Evolutionary conservation across 1,140 invertebrate species (phyloP), one percentile per base, ranked within the genome.

Genomic region (Patella vulgata): DNA sequence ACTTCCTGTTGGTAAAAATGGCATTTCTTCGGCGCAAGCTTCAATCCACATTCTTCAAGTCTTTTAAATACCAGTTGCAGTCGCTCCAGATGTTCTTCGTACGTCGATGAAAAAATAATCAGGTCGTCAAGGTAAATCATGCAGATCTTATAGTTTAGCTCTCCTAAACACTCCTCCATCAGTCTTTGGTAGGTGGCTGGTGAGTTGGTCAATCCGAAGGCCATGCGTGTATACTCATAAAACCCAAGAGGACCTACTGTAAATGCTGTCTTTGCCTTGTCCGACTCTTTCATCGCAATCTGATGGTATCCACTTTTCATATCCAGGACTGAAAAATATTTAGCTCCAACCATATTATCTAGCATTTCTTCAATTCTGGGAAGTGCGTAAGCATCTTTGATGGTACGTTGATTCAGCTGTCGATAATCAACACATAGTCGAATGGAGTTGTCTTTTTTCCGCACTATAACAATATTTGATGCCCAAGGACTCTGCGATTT

Each of bases 321-420:
- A 62, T 84, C 82, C 9, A 85, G 47, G 17, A 66, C 73, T 3
- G 66, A 58, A 57, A 63, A 63, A 14, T 21, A 56, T 3, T 17
- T 59, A 11, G 56, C 43, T 19, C 80, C 81, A 0, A 59, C 23
- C 0, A 88, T 63, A 9, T 48, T 54, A 23, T 79, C 53, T 1
- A 88, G 50, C 5, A 70, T 73, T 23, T 87, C 84, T 19, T 86
- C 81, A 47, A 87, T 85, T 1, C 71, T 46, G 0, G 85, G 87
- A 8, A 88, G 57, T 70, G 88, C 87, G 68, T 85, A 89, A 30
- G 62, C 74, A 71, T 89, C 86, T 44, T 71, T 69, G 0, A 78
- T 71, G 0, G 80, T 87, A 0, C 58, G 70, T 55, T 3, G 14
- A 64, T 88, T 88, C 6, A 88, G 39, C 25, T 54, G 47, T 40